These are phyloP conservation scores for Solea senegalensis DNA, from an alignment of 2,113 vertebrate genomes.

Conservation along the genomic window DNA sequence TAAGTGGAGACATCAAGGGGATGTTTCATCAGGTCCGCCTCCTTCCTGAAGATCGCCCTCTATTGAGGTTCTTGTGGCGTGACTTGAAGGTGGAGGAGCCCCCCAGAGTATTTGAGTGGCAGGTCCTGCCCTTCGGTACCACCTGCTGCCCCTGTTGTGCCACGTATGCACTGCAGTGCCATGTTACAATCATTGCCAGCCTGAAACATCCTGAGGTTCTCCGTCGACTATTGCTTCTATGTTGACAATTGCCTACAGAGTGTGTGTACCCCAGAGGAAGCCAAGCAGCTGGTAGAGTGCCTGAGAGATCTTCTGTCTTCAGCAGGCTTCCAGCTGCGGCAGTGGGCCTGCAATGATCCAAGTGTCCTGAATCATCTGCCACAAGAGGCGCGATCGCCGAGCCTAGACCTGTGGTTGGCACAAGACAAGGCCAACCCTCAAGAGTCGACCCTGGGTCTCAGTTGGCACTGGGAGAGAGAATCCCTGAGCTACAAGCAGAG, in stretches of 20 bases:
- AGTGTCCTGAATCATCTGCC: background rate
- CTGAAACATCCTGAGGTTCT: constrained; percentile 1
- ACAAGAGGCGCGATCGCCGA: background rate
- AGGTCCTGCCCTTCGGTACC: constrained; percentile 17
- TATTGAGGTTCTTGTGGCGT: background rate
- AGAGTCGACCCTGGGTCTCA: constrained; percentile 25
- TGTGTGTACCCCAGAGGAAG: background rate
- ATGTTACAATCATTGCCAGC: background rate
- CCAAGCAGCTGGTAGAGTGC: background rate
- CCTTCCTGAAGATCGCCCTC: background rate
- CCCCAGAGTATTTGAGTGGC: constrained; percentile 11
- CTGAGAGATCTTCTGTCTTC: background rate
- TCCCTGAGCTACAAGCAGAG: too few relatives aligned
- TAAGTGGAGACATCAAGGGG: constrained; percentile 12
- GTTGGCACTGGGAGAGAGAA: constrained; percentile 12
- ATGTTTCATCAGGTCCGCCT: constrained; percentile 11
- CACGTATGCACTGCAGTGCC: constrained; percentile 1
- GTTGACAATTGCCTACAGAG: constrained; percentile 25
- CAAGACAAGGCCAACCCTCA: background rate
- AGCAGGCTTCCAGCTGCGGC: background rate
- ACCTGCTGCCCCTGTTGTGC: constrained; percentile 34
- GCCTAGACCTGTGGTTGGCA: background rate
- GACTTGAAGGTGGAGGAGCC: background rate
- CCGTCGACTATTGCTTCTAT: constrained; percentile 20
- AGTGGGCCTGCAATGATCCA: background rate